Percentiles rank a stretch among this genome's conserved stretches.
Conservation (phyloP, 2,888 invertebrate genomes). For the Synanthedon vespiformis region DNA sequence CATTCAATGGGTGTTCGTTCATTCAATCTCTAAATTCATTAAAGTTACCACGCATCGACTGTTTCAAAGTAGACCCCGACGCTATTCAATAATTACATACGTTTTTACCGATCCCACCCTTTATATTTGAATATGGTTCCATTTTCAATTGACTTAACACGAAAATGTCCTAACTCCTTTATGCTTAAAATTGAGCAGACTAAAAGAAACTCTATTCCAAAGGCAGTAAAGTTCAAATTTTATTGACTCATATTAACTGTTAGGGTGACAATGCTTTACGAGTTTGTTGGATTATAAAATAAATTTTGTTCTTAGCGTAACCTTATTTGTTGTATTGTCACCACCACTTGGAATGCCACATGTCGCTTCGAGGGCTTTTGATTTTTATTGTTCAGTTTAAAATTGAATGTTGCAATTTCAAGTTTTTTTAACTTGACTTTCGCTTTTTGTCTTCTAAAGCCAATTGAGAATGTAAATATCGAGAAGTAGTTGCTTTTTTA, state of each 20-base stretch:
- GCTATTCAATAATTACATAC: constrained; percentile 63
- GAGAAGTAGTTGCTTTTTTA: too few species aligned
- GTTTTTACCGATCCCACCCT: constrained; percentile 61
- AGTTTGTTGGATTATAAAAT: constrained; percentile 29
- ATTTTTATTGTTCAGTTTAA: constrained; percentile 36
- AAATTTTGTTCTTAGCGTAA: constrained; percentile 56
- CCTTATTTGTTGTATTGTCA: constrained; percentile 68
- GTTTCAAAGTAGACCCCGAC: constrained; percentile 36
- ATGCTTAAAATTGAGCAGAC: too few species aligned
- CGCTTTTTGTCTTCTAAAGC: neutral
- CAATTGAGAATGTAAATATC: neutral
- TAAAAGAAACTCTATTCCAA: too few species aligned
- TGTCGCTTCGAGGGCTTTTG: constrained; percentile 62
- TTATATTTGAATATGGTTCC: constrained; percentile 63
- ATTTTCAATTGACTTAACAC: constrained; percentile 50
- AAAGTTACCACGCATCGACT: constrained; percentile 53
- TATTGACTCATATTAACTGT: neutral
- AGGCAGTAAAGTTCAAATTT: neutral
- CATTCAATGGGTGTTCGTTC: neutral
- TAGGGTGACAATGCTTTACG: neutral
- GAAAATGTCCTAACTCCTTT: constrained; percentile 11
- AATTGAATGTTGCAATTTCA: constrained; percentile 15
- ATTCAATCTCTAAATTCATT: constrained; percentile 44
- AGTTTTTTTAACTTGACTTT: constrained; percentile 24
- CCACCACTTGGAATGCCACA: constrained; percentile 67